Percentiles rank a stretch among this genome's conserved stretches.
Conservation (phyloP, 2,797 vertebrate genomes). For the Erethizon dorsatum region DNA sequence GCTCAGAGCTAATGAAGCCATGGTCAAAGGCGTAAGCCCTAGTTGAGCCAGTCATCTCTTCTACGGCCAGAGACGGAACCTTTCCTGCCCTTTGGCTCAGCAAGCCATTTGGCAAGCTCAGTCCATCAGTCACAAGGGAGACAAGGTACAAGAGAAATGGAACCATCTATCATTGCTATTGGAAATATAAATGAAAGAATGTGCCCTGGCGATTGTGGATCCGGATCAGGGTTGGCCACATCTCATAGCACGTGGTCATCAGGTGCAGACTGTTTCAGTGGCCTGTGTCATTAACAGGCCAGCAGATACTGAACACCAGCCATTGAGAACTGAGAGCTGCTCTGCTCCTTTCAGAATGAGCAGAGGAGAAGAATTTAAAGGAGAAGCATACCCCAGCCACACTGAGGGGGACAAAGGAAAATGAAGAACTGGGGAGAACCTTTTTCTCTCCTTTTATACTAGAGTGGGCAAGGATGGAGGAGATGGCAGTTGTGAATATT, state of each 20-base stretch:
- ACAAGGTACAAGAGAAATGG: conserved; percentile 1
- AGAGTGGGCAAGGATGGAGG: background rate
- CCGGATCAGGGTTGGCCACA: background rate
- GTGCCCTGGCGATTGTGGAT: background rate
- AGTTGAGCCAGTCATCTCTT: conserved; percentile 12
- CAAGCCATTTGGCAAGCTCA: conserved; percentile 25
- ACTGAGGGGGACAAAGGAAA: background rate
- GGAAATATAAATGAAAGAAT: background rate
- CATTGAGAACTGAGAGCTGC: background rate
- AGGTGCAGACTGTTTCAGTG: background rate
- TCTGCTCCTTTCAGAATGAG: background rate
- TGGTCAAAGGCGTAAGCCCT: background rate
- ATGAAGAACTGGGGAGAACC: background rate
- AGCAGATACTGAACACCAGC: background rate
- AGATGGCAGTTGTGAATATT: background rate
- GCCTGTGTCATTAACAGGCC: background rate
- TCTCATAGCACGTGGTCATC: background rate
- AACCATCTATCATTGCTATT: background rate
- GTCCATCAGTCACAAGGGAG: background rate
- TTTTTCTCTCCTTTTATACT: background rate
- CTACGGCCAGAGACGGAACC: background rate
- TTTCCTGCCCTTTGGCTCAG: background rate
- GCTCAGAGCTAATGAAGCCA: conserved; percentile 44
- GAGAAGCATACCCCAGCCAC: background rate
- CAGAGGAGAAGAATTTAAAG: background rate